These are phyloP conservation scores for Bryconaethiops microstoma DNA, from an alignment of 2,797 vertebrate genomes.

Conservation along the genomic window DNA sequence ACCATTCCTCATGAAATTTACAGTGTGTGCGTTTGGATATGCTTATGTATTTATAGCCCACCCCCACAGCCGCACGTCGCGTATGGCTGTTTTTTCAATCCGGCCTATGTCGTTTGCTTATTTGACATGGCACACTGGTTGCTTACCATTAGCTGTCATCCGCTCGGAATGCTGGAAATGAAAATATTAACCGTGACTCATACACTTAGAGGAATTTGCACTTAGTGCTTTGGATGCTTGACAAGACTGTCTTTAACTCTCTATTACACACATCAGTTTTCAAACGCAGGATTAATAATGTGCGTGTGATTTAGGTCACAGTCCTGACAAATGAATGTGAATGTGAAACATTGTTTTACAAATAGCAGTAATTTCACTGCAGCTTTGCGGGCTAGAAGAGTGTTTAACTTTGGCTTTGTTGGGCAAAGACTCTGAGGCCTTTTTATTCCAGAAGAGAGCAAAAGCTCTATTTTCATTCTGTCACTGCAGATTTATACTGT, in stretches of 20 bases:
- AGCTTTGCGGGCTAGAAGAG: conserved; percentile 54
- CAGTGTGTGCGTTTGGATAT: neutral
- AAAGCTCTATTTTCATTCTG: conserved; percentile 65
- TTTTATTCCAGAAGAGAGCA: conserved; percentile 62
- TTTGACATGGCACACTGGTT: conserved; percentile 39
- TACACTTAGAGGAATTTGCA: conserved; percentile 33
- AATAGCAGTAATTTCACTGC: conserved; percentile 66
- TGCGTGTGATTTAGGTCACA: conserved; percentile 60
- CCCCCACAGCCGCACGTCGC: conserved; percentile 12
- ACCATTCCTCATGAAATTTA: neutral
- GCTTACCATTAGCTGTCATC: conserved; percentile 51
- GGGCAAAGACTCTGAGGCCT: conserved; percentile 56
- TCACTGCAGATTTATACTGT: conserved; percentile 65
- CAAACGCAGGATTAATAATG: conserved; percentile 40
- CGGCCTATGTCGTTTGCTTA: conserved; percentile 32
- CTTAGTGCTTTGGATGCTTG: conserved; percentile 33
- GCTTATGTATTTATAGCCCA: neutral
- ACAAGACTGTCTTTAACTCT: conserved; percentile 41
- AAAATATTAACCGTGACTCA: conserved; percentile 50
- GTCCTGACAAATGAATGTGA: conserved; percentile 57
- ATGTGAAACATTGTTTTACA: conserved; percentile 61
- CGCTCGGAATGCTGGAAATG: conserved; percentile 53
- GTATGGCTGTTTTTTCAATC: conserved; percentile 2
- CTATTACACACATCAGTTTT: conserved; percentile 58
- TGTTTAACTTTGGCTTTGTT: conserved; percentile 57